These are phyloP conservation scores for Cyprinodon tularosa DNA, from an alignment of 2,113 vertebrate species.

Conservation along the genomic window DNA sequence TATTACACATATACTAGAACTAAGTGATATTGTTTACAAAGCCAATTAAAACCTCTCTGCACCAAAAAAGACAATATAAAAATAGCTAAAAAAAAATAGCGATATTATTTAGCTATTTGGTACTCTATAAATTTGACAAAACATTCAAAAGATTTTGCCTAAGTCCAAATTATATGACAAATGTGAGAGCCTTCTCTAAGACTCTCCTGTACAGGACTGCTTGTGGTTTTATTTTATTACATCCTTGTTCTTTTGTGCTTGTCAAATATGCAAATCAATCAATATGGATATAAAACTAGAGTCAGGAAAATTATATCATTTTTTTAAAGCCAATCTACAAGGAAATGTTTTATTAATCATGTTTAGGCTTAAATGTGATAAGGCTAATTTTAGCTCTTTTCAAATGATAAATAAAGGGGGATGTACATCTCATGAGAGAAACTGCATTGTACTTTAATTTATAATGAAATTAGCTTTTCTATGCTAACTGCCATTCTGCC, in stretches of 20 bases:
- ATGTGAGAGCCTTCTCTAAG: not conserved
- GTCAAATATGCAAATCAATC: slow-evolving; percentile 59
- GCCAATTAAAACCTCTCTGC: not conserved
- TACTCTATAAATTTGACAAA: not conserved
- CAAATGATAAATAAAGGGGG: slow-evolving; percentile 69
- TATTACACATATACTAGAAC: slow-evolving; percentile 7
- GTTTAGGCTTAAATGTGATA: slow-evolving; percentile 74
- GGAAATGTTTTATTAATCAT: slow-evolving; percentile 81
- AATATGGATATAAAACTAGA: slow-evolving; percentile 64
- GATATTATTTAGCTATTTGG: not conserved
- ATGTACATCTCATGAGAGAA: slow-evolving; percentile 61
- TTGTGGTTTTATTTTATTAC: slow-evolving; percentile 32
- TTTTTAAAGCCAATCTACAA: slow-evolving; percentile 43
- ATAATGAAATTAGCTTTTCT: slow-evolving; percentile 76
- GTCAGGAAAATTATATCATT: slow-evolving; percentile 29
- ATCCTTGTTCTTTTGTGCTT: slow-evolving; percentile 59
- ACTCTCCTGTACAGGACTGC: slow-evolving; percentile 4
- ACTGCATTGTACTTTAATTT: slow-evolving; percentile 69
- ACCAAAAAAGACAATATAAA: not conserved
- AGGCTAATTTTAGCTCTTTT: slow-evolving; percentile 73
- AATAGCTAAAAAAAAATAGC: not conserved
- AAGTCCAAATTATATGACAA: not conserved
- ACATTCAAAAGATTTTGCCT: not conserved
- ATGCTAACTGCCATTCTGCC: slow-evolving; percentile 60
- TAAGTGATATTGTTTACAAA: not conserved